Evolutionary conservation across 2,797 vertebrate species (phyloP).

Genomic region (Ispidina lecontei): DNA sequence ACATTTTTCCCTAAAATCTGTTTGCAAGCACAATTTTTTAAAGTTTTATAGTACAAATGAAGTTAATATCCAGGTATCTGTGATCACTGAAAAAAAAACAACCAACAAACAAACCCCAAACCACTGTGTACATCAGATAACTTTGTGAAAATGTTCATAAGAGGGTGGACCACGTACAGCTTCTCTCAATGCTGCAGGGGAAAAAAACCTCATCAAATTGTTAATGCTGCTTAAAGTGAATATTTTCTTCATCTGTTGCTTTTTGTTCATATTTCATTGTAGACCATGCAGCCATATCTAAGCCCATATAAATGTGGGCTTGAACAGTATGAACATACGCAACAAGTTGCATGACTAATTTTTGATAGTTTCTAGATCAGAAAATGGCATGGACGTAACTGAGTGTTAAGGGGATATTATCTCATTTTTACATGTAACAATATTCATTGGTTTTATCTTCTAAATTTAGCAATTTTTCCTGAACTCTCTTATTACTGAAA

Average conservation of each 20-base stretch:
- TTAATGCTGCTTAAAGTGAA: slow-evolving; percentile 11
- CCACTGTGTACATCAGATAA: slow-evolving; percentile 45
- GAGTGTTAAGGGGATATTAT: not conserved
- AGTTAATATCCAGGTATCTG: slow-evolving; percentile 44
- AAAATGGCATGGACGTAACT: not conserved
- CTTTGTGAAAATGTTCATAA: slow-evolving; percentile 58
- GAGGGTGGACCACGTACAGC: not conserved
- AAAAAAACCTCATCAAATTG: not conserved
- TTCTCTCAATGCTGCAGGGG: slow-evolving; percentile 15
- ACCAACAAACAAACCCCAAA: too few relatives aligned
- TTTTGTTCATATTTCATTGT: not conserved
- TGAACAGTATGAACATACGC: not conserved
- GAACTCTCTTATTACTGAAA: not conserved
- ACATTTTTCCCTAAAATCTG: not conserved
- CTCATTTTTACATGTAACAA: not conserved
- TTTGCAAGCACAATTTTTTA: not conserved
- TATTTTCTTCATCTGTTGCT: not conserved
- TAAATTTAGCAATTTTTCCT: slow-evolving; percentile 35
- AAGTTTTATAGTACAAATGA: slow-evolving; percentile 64
- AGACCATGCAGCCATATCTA: not conserved
- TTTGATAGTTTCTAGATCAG: not conserved
- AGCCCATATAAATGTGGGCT: not conserved
- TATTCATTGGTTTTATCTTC: slow-evolving; percentile 48
- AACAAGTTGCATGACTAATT: not conserved
- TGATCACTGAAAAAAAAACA: slow-evolving; percentile 3